These are phyloP conservation scores for Athetis lepigone DNA, from an alignment of 2,888 invertebrate genomes.

Conservation along the genomic window DNA sequence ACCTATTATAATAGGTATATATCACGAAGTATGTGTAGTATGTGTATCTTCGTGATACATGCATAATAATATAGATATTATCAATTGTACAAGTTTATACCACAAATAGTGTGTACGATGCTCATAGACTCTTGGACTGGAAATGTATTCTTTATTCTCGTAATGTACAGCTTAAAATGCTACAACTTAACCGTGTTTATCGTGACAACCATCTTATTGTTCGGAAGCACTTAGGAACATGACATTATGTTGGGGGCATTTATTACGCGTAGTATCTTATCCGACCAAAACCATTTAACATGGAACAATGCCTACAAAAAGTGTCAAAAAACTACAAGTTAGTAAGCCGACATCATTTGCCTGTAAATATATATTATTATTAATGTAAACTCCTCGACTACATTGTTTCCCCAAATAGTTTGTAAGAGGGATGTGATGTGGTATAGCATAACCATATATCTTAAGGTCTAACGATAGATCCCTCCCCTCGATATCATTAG, in stretches of 20 bases:
- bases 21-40: too few species aligned
- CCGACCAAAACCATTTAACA: background rate
- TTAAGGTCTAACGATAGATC: conserved; percentile 38
- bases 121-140: background rate
- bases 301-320: background rate
- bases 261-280: background rate
- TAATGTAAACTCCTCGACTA: conserved; percentile 13
- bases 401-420: conserved; percentile 30
- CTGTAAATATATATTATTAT: conserved; percentile 26
- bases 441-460: conserved; percentile 30
- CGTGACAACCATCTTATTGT: conserved; percentile 19
- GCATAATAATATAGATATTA: too few species aligned
- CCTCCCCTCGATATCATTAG: conserved; percentile 41
- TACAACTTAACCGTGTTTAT: conserved; percentile 13
- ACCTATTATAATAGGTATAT: too few species aligned
- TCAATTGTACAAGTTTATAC: conserved; percentile 23
- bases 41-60: too few species aligned
- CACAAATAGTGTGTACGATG: conserved; percentile 15
- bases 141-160: conserved; percentile 14
- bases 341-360: conserved; percentile 7
- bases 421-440: conserved; percentile 13
- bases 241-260: conserved; percentile 2
- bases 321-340: background rate
- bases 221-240: conserved; percentile 8
- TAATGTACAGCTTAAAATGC: conserved; percentile 22